A percentile compares a stretch with the other conserved stretches of the same genome.
phyloP scores from a whole-genome alignment of 2,888 invertebrate species.

The Beris morrisii region DNA sequence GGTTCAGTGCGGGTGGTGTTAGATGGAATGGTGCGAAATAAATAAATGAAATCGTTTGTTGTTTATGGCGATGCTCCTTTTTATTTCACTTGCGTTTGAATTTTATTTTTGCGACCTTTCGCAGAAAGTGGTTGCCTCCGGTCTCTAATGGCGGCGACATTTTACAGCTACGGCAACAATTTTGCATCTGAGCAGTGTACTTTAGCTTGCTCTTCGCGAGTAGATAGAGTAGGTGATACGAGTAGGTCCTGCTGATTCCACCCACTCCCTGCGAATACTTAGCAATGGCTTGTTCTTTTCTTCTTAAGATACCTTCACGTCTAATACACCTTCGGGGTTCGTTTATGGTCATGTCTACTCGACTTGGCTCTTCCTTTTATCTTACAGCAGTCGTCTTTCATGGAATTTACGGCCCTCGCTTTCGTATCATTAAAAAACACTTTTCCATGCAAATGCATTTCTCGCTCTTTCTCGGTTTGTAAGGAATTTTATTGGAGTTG shows the following conservation, averaged over 20 bases:
- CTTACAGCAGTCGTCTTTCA: constrained; percentile 31
- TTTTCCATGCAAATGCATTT: constrained; percentile 40
- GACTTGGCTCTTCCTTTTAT: constrained; percentile 33
- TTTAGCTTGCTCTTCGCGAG: not conserved
- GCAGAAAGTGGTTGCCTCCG: constrained; percentile 18
- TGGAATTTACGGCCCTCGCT: constrained; percentile 27
- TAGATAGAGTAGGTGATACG: not conserved
- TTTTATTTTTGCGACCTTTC: constrained; percentile 32
- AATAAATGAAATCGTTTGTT: constrained; percentile 37
- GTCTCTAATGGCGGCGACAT: constrained; percentile 21
- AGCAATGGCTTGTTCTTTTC: not conserved
- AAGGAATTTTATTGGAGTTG: constrained; percentile 25
- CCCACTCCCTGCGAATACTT: not conserved
- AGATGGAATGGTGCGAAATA: constrained; percentile 25
- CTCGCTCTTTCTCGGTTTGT: constrained; percentile 13
- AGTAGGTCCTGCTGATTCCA: not conserved
- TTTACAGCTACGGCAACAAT: constrained; percentile 33
- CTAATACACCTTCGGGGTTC: not conserved
- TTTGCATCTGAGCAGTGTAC: constrained; percentile 20
- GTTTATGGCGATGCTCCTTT: constrained; percentile 27
- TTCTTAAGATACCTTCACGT: not conserved
- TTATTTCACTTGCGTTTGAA: constrained; percentile 29
- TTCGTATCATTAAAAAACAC: constrained; percentile 38
- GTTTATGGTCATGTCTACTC: constrained; percentile 3
- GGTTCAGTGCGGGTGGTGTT: not conserved